phyloP scores from a whole-genome alignment of 2,888 invertebrate species.

The Oeneis ivallda region DNA sequence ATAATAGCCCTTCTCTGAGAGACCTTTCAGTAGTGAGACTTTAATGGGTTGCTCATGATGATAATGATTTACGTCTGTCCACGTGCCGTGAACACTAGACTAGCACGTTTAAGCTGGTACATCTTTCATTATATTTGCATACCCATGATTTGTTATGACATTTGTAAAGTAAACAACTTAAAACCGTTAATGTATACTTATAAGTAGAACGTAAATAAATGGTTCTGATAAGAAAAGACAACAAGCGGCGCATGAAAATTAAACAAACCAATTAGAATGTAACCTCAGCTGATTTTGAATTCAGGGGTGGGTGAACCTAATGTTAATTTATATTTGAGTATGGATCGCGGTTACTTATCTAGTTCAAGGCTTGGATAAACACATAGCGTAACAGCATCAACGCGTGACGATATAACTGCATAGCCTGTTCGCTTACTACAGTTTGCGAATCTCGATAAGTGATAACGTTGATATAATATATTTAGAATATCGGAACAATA shows the following conservation, averaged over 20 bases:
- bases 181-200: slow-evolving; percentile 6
- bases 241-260: slow-evolving; percentile 7
- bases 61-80: not conserved
- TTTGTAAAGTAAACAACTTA: slow-evolving; percentile 12
- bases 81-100: slow-evolving; percentile 7
- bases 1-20: too few species aligned
- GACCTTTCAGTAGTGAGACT: too few species aligned
- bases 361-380: too few species aligned
- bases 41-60: too few species aligned
- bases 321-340: not conserved
- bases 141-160: slow-evolving; percentile 13
- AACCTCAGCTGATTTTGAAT: not conserved
- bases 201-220: slow-evolving; percentile 10
- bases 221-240: slow-evolving; percentile 15
- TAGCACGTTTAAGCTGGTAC: slow-evolving; percentile 7
- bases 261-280: slow-evolving; percentile 3
- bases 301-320: not conserved
- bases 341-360: not conserved
- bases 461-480: too few species aligned
- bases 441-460: too few species aligned
- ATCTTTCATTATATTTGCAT: slow-evolving; percentile 4
- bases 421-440: too few species aligned
- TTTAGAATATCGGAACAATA: too few species aligned
- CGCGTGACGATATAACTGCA: too few species aligned
- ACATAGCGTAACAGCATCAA: too few species aligned